These are phyloP conservation scores for Fundulus diaphanus DNA, from an alignment of 2,797 vertebrate genomes.

Conservation along the genomic window DNA sequence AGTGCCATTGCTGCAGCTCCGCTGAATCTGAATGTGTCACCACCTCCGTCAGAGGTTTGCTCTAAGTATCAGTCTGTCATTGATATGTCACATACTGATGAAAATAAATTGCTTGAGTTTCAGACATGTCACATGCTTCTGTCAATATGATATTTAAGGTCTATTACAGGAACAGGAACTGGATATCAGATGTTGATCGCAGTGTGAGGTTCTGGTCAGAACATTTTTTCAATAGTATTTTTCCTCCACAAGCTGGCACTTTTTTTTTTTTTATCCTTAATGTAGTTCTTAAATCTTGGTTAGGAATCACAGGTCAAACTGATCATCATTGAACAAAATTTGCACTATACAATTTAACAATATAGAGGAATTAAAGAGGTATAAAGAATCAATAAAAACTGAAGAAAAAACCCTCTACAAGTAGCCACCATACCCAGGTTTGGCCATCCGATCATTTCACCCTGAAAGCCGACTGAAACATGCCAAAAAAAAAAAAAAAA, in stretches of 20 bases:
- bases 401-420: background rate
- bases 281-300: background rate
- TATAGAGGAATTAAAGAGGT: background rate
- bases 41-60: slow-evolving; percentile 42
- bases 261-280: background rate
- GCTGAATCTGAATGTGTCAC: slow-evolving; percentile 32
- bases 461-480: background rate
- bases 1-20: background rate
- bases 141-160: slow-evolving; percentile 3
- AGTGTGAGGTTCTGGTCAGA: slow-evolving; percentile 19
- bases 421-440: background rate
- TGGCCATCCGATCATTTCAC: background rate
- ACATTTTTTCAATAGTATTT: background rate
- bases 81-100: slow-evolving; percentile 31
- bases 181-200: slow-evolving; percentile 13
- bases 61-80: slow-evolving; percentile 43
- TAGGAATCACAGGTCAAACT: background rate
- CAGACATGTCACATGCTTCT: slow-evolving; percentile 25
- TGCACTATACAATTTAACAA: background rate
- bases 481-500: background rate
- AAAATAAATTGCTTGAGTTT: slow-evolving; percentile 51
- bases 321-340: background rate
- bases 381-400: background rate
- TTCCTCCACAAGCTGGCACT: background rate
- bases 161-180: slow-evolving; percentile 34